phyloP scores from a whole-genome alignment of 2,113 vertebrate genomes.

The Tinamus guttatus region DNA sequence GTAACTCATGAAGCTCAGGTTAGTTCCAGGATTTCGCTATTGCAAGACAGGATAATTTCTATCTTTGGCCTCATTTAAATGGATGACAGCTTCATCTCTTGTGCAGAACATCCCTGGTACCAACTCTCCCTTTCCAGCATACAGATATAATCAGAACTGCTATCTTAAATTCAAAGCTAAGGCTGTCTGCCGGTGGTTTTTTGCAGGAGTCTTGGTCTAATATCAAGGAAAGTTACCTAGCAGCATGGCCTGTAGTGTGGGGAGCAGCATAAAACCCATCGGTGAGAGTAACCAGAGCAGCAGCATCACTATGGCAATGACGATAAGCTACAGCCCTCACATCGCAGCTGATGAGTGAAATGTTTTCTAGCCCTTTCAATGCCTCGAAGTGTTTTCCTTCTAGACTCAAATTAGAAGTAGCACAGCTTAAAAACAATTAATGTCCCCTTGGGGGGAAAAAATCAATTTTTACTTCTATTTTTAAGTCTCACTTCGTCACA shows the following conservation, averaged over 20 bases:
- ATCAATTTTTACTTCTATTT: conserved; percentile 32
- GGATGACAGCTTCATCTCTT: background rate
- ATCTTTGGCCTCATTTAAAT: background rate
- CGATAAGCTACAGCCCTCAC: conserved; percentile 29
- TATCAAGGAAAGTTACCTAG: background rate
- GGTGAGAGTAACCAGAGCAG: conserved; percentile 17
- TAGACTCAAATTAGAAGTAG: conserved; percentile 26
- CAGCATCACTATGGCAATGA: background rate
- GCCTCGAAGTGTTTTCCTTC: conserved; percentile 33
- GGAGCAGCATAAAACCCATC: background rate
- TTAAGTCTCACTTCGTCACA: conserved; percentile 44
- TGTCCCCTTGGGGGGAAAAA: background rate
- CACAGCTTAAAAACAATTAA: background rate
- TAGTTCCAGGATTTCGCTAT: background rate
- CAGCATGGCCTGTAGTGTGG: accelerated
- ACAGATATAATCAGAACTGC: accelerated
- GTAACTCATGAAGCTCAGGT: background rate
- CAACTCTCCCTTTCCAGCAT: background rate
- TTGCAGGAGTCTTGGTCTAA: background rate
- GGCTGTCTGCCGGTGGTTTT: background rate
- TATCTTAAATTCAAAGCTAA: background rate
- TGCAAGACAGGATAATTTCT: background rate
- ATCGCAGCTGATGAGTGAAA: conserved; percentile 26
- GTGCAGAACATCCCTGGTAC: background rate
- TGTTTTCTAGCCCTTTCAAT: conserved; percentile 25